Base-by-base conservation (phyloP, 2,888 invertebrate species). In the Panzeria rudis region DNA sequence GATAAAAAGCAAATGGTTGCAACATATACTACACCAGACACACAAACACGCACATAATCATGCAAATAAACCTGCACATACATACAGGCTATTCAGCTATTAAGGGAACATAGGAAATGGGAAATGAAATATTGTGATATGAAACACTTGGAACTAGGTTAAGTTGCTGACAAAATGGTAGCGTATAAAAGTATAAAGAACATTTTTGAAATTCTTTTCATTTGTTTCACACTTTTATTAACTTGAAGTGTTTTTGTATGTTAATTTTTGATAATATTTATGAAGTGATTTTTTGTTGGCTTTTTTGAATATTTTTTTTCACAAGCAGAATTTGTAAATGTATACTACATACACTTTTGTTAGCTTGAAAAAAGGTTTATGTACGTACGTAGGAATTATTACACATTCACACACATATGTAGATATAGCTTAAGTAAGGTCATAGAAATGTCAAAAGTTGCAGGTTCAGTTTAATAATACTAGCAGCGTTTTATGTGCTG, bases 361-460 rank as follows among this genome's bases (percentile, higher is more conserved):
- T 20, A 29, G 23, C 62, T 71, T 52, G 32, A 25, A 54, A n/a
- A 32, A 4, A 32, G 15, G 13, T 62, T 9, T 41, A n/a, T 29
- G 8, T 73, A n/a, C 44, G 9, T 61, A n/a, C 23, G 44, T 35
- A 25, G 15, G 71, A 9, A 41, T 61, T 29, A 35, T 62, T 59
- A 47, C 23, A 35, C n/a, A 68, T 7, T 25, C 25, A 66, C 35
- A 66, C 17, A 59, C n/a, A 47, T 8, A 32, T 13, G 11, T 80
- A 85, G 73, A 81, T 64, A 86, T 84, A 76, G 76, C 87, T 87
- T 89, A 88, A 88, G 89, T 91, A 92, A 92, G 92, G 92, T 92
- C 92, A 92, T 91, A 90, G 91, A 92, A 92, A 92, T 92, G 92
- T 92, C 92, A 91, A 91, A 91, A 89, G 90, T 90, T 89, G 89